Base-by-base conservation (phyloP, 2,797 vertebrate species). In the Gadopsis bispinosus region DNA sequence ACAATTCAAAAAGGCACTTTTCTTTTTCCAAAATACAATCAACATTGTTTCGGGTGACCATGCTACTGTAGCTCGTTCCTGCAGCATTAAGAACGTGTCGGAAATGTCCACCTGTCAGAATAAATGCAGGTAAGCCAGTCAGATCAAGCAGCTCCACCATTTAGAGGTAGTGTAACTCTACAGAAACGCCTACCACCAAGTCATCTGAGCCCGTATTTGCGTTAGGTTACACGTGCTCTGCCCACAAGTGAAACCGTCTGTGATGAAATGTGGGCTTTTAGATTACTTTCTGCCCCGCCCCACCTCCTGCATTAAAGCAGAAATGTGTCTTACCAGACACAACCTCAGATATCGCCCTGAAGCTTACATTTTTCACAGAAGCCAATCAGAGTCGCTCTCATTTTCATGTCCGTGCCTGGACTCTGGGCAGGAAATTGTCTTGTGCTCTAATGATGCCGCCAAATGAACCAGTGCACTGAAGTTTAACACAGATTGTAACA, bases 381-480 rank as follows among this genome's bases (percentile, higher is more conserved):
- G 79, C 83, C 86, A 90, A 75, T 86, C 77, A 79, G 54, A 80
- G 58, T 69, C 19, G 59, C 80, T 86, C 88, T 81, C 56, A 68
- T 83, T 74, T 83, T 79, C 80, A 80, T 71, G 73, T 80, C 83
- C 53, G 41, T 56, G 61, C 54, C 79, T 72, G 60, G 73, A 83
- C 73, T 74, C 55, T 16, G 22, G 43, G 50, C 81, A 75, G 88
- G 82, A 91, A 90, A 91, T 88, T 87, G 83, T 83, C 84, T 81
- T 67, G 65, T 83, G 83, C 75, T 86, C 72, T 90, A 91, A 92
- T 88, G 86, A 92, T 82, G 83, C 78, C 7, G 11, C 12, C 0
- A 78, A 89, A 88, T 83, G 77, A 90, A 83, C 29, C 77, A 68
- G 55, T 19, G 80, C 76, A 58, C 16, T 77, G 68, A 79, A 79